Conservation (phyloP, 2,113 vertebrate genomes). For the Cyanoliseus patagonus region DNA sequence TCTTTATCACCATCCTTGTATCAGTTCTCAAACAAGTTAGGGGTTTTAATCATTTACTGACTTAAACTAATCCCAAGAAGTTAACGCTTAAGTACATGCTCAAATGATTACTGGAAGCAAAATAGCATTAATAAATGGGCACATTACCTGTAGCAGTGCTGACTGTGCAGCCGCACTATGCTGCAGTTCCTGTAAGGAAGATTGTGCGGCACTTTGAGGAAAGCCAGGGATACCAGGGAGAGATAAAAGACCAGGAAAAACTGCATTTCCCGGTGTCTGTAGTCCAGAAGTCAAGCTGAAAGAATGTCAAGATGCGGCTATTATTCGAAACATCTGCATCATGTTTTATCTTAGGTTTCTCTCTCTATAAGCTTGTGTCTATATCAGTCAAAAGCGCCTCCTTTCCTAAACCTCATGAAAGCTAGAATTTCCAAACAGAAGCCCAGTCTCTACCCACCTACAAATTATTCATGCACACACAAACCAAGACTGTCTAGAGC, state of each 20-base stretch:
- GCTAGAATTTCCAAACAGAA: not conserved
- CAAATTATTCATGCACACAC: not conserved
- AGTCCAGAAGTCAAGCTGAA: conserved; percentile 86
- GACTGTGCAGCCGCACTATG: conserved; percentile 86
- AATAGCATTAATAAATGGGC: not conserved
- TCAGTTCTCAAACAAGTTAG: not conserved
- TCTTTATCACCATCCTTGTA: not conserved
- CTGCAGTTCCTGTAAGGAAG: conserved; percentile 87
- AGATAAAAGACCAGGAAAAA: conserved; percentile 90
- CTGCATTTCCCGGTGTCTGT: conserved; percentile 84
- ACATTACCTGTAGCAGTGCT: conserved; percentile 87
- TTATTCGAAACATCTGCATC: not conserved
- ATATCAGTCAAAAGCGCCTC: not conserved
- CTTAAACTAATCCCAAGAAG: not conserved
- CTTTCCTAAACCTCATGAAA: not conserved
- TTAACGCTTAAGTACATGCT: not conserved
- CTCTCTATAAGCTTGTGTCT: not conserved
- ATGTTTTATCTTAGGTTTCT: not conserved
- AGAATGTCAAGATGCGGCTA: not conserved
- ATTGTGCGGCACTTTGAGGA: conserved; percentile 84
- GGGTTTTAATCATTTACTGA: not conserved
- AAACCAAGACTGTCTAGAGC: not conserved
- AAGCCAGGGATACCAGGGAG: conserved; percentile 92
- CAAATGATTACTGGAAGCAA: not conserved
- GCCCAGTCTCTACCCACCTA: not conserved